These are phyloP conservation scores for Sesia bembeciformis DNA, from an alignment of 2,888 invertebrate genomes.

Conservation along the genomic window DNA sequence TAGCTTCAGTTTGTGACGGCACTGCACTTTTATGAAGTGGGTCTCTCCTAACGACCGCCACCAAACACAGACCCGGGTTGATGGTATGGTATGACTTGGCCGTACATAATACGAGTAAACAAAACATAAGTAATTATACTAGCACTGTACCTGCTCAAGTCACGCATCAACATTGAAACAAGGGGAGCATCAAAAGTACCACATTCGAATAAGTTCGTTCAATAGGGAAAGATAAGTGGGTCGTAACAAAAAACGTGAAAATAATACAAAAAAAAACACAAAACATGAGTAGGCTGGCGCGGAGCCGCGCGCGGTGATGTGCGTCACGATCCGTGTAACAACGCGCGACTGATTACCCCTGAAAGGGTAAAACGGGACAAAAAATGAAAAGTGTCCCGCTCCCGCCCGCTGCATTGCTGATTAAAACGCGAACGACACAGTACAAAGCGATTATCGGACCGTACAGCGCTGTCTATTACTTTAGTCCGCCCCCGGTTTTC, in stretches of 20 bases:
- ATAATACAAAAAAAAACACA: conserved; percentile 22
- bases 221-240: conserved; percentile 16
- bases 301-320: conserved; percentile 29
- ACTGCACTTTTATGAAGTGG: too few species aligned
- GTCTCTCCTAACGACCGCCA: too few species aligned
- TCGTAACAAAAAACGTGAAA: conserved; percentile 19
- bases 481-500: conserved; percentile 10
- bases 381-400: conserved; percentile 23
- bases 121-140: too few species aligned
- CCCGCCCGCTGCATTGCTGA: conserved; percentile 39
- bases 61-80: too few species aligned
- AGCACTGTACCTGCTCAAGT: conserved; percentile 1
- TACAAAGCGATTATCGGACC: conserved; percentile 67
- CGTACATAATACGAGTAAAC: too few species aligned
- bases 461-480: conserved; percentile 42
- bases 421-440: conserved; percentile 42
- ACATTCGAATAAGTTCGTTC: conserved; percentile 13
- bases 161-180: conserved; percentile 13
- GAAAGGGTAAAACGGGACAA: conserved; percentile 51
- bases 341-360: conserved; percentile 57
- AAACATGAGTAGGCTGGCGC: conserved; percentile 14
- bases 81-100: too few species aligned
- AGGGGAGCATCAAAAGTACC: conserved; percentile 19
- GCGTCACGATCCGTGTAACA: conserved; percentile 45
- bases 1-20: too few species aligned